Evolutionary conservation across 2,888 invertebrate species (phyloP).

Genomic region (Lasius fuliginosus): DNA sequence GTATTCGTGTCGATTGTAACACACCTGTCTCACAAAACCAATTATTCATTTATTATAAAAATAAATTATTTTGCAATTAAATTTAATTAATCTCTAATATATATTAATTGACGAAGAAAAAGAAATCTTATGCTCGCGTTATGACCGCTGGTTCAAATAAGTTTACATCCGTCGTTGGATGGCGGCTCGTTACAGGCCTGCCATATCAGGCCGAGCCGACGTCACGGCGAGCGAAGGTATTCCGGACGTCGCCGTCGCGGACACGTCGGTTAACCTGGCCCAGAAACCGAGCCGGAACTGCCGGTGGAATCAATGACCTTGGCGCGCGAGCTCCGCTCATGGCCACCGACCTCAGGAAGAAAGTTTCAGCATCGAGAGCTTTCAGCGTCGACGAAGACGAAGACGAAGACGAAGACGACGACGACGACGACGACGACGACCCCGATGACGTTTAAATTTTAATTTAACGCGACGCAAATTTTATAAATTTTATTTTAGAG

Average conservation of each 20-base stretch:
- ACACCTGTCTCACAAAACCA: not conserved
- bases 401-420: not conserved
- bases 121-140: not conserved
- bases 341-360: slow-evolving; percentile 65
- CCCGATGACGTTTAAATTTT: not conserved
- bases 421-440: too few species aligned
- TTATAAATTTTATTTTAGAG: not conserved
- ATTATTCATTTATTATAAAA: not conserved
- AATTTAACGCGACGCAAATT: not conserved
- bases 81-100: not conserved
- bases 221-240: slow-evolving; percentile 69
- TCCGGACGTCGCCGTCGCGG: slow-evolving; percentile 65
- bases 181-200: slow-evolving; percentile 54
- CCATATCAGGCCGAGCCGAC: slow-evolving; percentile 62
- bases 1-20: not conserved
- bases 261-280: slow-evolving; percentile 82
- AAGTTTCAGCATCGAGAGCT: slow-evolving; percentile 62
- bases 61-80: not conserved
- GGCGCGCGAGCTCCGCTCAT: slow-evolving; percentile 74
- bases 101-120: not conserved
- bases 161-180: slow-evolving; percentile 9
- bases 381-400: slow-evolving; percentile 24
- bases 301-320: slow-evolving; percentile 85
- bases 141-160: not conserved
- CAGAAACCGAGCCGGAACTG: slow-evolving; percentile 85